These are phyloP conservation scores for Coregonus ussuriensis DNA, from an alignment of 2,797 vertebrate species.

Conservation along the genomic window DNA sequence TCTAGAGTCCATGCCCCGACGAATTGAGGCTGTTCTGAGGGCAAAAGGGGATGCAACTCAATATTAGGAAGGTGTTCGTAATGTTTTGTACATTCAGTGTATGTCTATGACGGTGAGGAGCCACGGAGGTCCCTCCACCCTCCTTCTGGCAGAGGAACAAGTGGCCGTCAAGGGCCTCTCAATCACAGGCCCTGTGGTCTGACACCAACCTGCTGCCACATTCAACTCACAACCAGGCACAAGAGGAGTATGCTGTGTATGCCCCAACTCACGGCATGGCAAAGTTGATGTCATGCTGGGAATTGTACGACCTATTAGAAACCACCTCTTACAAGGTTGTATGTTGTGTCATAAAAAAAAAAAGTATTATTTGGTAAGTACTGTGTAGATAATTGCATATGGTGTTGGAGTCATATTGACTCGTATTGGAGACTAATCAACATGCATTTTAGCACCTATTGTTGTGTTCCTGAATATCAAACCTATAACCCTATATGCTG, in stretches of 20 bases:
- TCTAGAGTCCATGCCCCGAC: too few relatives aligned
- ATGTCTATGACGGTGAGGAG: background rate
- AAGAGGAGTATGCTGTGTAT: background rate
- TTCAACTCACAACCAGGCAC: background rate
- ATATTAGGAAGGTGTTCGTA: too few relatives aligned
- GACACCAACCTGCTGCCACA: background rate
- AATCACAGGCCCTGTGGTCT: background rate
- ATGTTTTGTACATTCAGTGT: too few relatives aligned
- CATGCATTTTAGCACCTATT: background rate
- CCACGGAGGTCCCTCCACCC: background rate
- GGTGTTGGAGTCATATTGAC: background rate
- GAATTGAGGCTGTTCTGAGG: too few relatives aligned
- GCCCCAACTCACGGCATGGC: background rate
- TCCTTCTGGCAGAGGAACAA: background rate
- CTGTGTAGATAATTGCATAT: background rate
- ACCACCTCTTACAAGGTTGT: background rate
- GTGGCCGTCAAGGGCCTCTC: background rate
- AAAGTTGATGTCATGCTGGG: background rate
- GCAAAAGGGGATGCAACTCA: too few relatives aligned
- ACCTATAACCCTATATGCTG: background rate
- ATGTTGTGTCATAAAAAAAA: background rate
- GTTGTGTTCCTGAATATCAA: background rate
- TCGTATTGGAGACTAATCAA: background rate
- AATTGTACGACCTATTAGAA: background rate
- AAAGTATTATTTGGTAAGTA: background rate